A percentile compares a stretch with the other conserved stretches of the same genome.
phyloP scores from a whole-genome alignment of 2,113 vertebrate genomes.

The Lepus timidus region DNA sequence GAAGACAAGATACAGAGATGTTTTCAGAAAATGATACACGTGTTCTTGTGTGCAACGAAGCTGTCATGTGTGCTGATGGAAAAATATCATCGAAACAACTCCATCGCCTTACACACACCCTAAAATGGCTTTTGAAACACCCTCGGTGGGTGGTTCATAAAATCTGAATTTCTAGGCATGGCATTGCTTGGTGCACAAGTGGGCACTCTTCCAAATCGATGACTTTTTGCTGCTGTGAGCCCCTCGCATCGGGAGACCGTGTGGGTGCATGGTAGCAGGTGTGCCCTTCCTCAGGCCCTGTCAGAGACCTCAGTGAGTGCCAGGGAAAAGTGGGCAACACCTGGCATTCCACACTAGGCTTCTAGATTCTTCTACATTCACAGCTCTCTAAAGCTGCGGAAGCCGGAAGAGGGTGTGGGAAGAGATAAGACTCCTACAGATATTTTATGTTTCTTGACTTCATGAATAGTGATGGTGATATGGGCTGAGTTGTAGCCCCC shows the following conservation, averaged over 20 bases:
- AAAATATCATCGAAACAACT: neutral
- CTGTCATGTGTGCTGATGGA: neutral
- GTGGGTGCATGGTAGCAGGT: fast-evolving
- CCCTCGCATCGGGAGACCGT: too few relatives aligned
- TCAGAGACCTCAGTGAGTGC: neutral
- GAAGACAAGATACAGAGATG: neutral
- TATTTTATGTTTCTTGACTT: neutral
- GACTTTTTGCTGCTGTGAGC: too few relatives aligned
- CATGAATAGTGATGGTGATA: neutral
- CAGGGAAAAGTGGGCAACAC: too few relatives aligned
- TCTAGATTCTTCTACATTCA: fast-evolving
- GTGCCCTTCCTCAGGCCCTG: neutral
- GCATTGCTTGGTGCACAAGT: neutral
- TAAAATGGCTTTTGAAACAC: neutral
- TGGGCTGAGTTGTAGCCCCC: too few relatives aligned
- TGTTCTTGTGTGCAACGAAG: neutral
- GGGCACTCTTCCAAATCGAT: neutral
- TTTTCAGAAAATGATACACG: neutral
- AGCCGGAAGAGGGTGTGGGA: neutral
- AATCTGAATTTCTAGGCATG: neutral
- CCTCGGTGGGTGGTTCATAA: neutral
- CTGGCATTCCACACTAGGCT: neutral
- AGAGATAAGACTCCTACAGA: neutral
- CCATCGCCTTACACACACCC: neutral
- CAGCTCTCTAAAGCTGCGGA: too few relatives aligned